Conservation (phyloP, 2,113 vertebrate species). For the Meleagris gallopavo region DNA sequence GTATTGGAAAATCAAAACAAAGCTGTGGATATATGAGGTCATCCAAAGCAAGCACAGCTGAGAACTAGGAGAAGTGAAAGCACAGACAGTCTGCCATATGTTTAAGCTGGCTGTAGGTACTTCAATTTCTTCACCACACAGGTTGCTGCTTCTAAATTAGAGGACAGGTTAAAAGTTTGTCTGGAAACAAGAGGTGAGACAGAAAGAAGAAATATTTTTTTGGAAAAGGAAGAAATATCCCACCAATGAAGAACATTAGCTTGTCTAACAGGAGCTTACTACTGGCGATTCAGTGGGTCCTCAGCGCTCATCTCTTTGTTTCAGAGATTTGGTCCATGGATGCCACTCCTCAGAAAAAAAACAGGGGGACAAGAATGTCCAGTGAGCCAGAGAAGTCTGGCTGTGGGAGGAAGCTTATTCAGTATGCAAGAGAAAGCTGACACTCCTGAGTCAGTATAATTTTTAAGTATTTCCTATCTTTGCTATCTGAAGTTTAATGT, state of each 20-base stretch:
- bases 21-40: neutral
- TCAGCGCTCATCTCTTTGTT: neutral
- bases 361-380: rapidly evolving
- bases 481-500: neutral
- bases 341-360: neutral
- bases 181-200: neutral
- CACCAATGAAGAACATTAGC: neutral
- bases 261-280: neutral
- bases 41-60: neutral
- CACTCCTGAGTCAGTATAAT: neutral
- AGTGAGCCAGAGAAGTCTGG: neutral
- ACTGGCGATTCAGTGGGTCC: neutral
- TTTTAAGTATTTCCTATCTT: neutral
- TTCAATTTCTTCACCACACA: neutral
- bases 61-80: neutral
- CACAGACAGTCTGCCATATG: neutral
- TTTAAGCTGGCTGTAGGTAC: neutral
- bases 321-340: neutral
- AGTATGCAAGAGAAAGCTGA: neutral
- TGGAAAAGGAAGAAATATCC: neutral
- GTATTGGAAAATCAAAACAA: neutral
- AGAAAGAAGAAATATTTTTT: neutral
- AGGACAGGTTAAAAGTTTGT: neutral
- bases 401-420: neutral
- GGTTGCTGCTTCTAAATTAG: neutral